phyloP scores from a whole-genome alignment of 2,888 invertebrate genomes.

The Steinernema carpocapsae region DNA sequence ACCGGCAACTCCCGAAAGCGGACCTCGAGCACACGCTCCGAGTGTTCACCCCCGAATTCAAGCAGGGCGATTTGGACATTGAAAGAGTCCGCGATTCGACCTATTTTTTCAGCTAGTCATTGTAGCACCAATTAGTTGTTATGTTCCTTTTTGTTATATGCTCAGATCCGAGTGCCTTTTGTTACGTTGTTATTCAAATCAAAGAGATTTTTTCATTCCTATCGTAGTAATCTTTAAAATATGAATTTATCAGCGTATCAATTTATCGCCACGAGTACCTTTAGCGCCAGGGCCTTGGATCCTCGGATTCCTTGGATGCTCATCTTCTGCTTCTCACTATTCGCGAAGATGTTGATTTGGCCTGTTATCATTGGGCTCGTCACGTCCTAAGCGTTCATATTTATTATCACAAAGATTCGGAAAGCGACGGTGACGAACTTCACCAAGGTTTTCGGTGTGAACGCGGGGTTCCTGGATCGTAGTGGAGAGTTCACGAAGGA shows the following conservation, averaged over 20 bases:
- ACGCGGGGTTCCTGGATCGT: conserved; percentile 45
- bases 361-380: background rate
- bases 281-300: no score
- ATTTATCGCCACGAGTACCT: no score
- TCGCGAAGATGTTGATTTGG: background rate
- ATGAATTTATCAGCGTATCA: no score
- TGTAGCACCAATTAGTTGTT: conserved; percentile 24
- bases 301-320: no score
- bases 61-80: conserved; percentile 70
- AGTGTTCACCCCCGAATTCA: conserved; percentile 43
- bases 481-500: conserved; percentile 42
- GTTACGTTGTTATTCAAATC: conserved; percentile 43
- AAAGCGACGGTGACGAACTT: conserved; percentile 47
- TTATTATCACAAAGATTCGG: conserved; percentile 35
- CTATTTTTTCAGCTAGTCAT: conserved; percentile 72
- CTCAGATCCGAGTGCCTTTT: conserved; percentile 44
- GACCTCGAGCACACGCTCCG: background rate
- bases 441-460: conserved; percentile 45
- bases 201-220: no score
- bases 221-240: no score
- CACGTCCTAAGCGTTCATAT: no score
- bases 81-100: conserved; percentile 70
- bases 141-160: conserved; percentile 27
- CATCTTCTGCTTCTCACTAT: no score
- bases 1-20: conserved; percentile 28